Conservation (phyloP, 2,888 invertebrate species). For the Oscheius sp. region DNA sequence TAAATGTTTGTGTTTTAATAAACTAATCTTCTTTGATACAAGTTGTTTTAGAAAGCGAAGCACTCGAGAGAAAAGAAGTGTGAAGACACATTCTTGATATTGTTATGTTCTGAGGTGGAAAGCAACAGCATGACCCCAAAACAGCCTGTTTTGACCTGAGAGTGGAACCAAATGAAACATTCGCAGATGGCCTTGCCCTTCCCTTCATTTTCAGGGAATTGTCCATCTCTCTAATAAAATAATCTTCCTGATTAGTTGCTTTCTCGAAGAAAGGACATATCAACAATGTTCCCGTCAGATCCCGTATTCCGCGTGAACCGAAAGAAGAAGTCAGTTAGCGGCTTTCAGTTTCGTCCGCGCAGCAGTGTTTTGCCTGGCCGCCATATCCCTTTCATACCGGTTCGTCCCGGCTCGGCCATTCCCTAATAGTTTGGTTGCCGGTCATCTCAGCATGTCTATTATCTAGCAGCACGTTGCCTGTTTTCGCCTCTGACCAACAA, state of each 20-base stretch:
- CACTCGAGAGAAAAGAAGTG: too few relatives aligned
- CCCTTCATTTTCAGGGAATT: too few relatives aligned
- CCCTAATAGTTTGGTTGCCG: constrained; percentile 24
- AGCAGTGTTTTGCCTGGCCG: constrained; percentile 1
- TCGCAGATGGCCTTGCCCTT: too few relatives aligned
- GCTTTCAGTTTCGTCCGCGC: constrained; percentile 28
- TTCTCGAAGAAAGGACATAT: too few relatives aligned
- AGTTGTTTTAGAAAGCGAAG: neutral
- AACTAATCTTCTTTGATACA: neutral
- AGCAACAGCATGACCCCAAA: too few relatives aligned
- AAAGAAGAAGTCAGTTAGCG: constrained; percentile 28
- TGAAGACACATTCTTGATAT: too few relatives aligned
- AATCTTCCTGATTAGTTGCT: too few relatives aligned
- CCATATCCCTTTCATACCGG: constrained; percentile 30
- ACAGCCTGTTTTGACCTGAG: too few relatives aligned
- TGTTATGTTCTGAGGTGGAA: too few relatives aligned
- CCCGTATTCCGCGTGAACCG: constrained; percentile 23
- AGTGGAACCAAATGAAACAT: too few relatives aligned
- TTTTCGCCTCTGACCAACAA: constrained; percentile 30
- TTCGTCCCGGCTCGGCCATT: constrained; percentile 1
- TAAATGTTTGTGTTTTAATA: neutral
- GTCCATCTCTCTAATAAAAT: too few relatives aligned
- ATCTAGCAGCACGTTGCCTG: constrained; percentile 25
- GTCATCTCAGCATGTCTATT: constrained; percentile 24
- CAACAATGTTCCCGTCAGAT: too few relatives aligned